Conservation (phyloP, 2,888 invertebrate species). For the Meloe dianella region DNA sequence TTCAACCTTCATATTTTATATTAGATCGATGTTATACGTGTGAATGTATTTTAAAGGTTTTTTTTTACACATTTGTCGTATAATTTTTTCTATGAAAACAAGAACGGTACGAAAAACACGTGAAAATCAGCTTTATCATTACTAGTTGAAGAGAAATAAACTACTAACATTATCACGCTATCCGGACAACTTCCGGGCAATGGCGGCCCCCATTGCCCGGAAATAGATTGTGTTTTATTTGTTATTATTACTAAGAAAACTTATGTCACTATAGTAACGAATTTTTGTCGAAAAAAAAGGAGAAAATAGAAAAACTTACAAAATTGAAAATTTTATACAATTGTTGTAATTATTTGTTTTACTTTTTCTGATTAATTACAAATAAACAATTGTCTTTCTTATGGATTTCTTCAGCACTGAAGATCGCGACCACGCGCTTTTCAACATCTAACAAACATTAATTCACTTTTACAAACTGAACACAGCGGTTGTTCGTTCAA, state of each 20-base stretch:
- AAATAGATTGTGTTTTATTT: slow-evolving; percentile 4
- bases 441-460: slow-evolving; percentile 8
- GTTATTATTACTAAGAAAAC: not conserved
- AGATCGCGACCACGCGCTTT: slow-evolving; percentile 11
- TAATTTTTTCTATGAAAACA: not conserved
- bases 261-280: not conserved
- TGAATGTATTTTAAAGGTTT: not conserved
- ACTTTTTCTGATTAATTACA: not conserved
- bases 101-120: not conserved
- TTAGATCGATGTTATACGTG: slow-evolving; percentile 9
- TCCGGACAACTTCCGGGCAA: slow-evolving; percentile 2
- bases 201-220: slow-evolving; percentile 8
- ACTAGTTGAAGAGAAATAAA: too few relatives aligned
- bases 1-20: slow-evolving; percentile 15
- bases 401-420: not conserved
- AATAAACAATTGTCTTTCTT: not conserved
- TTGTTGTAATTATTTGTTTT: not conserved
- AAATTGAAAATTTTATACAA: not conserved
- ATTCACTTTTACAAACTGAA: not conserved
- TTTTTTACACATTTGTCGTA: not conserved
- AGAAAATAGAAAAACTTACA: not conserved
- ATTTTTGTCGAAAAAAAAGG: too few relatives aligned
- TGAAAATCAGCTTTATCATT: slow-evolving; percentile 3
- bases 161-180: slow-evolving; percentile 4
- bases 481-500: slow-evolving; percentile 29